Evolutionary conservation across 2,888 invertebrate genomes (phyloP).

Genomic region (Netelia melanura): DNA sequence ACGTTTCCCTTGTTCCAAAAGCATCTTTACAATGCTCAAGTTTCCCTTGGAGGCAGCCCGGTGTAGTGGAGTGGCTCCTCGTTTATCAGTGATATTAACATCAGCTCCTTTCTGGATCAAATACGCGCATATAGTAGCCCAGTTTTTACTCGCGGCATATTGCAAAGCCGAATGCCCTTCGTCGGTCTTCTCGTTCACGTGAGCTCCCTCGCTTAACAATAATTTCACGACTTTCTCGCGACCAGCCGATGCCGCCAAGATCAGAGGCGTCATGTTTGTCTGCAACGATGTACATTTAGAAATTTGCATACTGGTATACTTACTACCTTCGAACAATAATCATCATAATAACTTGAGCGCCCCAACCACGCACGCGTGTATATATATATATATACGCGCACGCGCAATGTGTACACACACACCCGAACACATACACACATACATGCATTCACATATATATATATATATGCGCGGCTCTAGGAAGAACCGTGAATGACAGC

Average conservation of each 20-base stretch:
- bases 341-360: background rate
- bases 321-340: background rate
- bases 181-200: constrained; percentile 90
- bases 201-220: constrained; percentile 89
- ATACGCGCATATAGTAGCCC: constrained; percentile 89
- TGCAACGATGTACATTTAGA: constrained; percentile 71
- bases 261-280: constrained; percentile 91
- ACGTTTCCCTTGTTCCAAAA: constrained; percentile 87
- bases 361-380: constrained; percentile 15
- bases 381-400: no score
- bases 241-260: constrained; percentile 93
- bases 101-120: constrained; percentile 89
- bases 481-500: background rate
- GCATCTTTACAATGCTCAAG: constrained; percentile 88
- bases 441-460: no score
- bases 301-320: background rate
- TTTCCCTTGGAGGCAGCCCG: constrained; percentile 93
- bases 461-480: no score
- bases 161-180: constrained; percentile 93
- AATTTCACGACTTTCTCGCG: constrained; percentile 89
- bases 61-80: constrained; percentile 91
- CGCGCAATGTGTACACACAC: no score
- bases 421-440: no score
- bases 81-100: constrained; percentile 89
- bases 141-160: constrained; percentile 94